A percentile compares a stretch with the other conserved stretches of the same genome.
These are phyloP conservation scores for Salpingus planirostris DNA, from an alignment of 2,888 invertebrate species.

Conservation along the genomic window DNA sequence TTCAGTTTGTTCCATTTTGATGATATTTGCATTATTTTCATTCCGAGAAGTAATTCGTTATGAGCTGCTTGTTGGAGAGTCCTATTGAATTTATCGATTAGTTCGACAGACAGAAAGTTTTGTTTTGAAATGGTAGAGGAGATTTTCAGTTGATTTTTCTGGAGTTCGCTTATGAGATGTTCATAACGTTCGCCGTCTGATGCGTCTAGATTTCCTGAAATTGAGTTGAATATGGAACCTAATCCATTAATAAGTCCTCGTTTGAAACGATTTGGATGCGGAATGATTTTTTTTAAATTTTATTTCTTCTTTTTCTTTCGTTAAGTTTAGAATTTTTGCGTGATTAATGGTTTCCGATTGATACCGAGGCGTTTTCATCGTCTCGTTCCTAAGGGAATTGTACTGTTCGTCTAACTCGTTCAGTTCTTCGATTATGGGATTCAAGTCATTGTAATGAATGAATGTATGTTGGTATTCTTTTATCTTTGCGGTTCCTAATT, in stretches of 20 bases:
- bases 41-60: slow-evolving; percentile 7
- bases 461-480: slow-evolving; percentile 6
- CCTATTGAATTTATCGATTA: slow-evolving; percentile 11
- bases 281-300: not conserved
- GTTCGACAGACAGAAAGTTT: slow-evolving; percentile 3
- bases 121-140: slow-evolving; percentile 3
- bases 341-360: not conserved
- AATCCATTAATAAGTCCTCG: slow-evolving; percentile 12
- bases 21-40: not conserved
- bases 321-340: not conserved
- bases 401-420: not conserved
- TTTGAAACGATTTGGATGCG: slow-evolving; percentile 5
- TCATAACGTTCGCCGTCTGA: slow-evolving; percentile 12
- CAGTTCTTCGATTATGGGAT: not conserved
- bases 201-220: slow-evolving; percentile 13
- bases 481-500: slow-evolving; percentile 8
- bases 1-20: too few relatives aligned
- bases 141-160: slow-evolving; percentile 5
- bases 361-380: too few relatives aligned
- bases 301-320: not conserved
- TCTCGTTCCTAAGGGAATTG: not conserved
- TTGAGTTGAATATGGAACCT: slow-evolving; percentile 12
- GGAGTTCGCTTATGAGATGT: slow-evolving; percentile 9
- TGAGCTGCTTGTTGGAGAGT: slow-evolving; percentile 9
- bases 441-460: slow-evolving; percentile 8